Conservation (phyloP, 1,140 invertebrate genomes). For the Gryon sp. region DNA sequence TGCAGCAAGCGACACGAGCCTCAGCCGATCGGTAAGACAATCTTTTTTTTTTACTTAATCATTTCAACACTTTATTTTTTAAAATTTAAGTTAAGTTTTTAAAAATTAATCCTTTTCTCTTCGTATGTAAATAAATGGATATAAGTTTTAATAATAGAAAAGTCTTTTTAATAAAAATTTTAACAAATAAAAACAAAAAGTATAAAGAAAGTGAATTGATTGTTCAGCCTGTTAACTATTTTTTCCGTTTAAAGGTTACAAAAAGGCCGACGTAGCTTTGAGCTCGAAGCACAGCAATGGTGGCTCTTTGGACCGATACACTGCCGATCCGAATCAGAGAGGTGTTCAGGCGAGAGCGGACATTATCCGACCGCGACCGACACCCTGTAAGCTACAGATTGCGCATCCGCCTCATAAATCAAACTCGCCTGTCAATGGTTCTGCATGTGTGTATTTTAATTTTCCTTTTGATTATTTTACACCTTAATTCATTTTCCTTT, state of each 20-base stretch:
- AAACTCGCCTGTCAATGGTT: conserved; percentile 75
- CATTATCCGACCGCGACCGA: conserved; percentile 85
- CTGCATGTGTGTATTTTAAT: conserved; percentile 78
- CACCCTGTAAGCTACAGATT: conserved; percentile 83
- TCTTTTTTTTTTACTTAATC: conserved; percentile 6
- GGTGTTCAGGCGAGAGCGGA: conserved; percentile 83
- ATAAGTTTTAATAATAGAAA: no score
- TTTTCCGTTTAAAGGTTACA: conserved; percentile 78
- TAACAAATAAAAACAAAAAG: no score
- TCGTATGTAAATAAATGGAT: no score
- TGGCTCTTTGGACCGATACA: conserved; percentile 86
- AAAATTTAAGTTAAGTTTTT: no score
- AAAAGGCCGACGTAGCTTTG: conserved; percentile 84
- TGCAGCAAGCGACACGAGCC: conserved; percentile 87
- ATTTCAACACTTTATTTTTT: no score
- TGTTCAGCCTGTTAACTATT: neutral
- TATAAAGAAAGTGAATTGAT: neutral
- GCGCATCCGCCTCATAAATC: conserved; percentile 75
- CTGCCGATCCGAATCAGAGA: conserved; percentile 88
- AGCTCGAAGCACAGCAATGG: conserved; percentile 83
- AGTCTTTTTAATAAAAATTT: no score
- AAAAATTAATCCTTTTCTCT: no score
- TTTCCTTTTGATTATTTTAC: conserved; percentile 44
- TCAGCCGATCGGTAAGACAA: conserved; percentile 80
- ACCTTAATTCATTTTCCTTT: conserved; percentile 22